Percentiles rank a stretch among this genome's conserved stretches.
phyloP scores from a whole-genome alignment of 2,888 invertebrate genomes.

The Blastobasis adustella region DNA sequence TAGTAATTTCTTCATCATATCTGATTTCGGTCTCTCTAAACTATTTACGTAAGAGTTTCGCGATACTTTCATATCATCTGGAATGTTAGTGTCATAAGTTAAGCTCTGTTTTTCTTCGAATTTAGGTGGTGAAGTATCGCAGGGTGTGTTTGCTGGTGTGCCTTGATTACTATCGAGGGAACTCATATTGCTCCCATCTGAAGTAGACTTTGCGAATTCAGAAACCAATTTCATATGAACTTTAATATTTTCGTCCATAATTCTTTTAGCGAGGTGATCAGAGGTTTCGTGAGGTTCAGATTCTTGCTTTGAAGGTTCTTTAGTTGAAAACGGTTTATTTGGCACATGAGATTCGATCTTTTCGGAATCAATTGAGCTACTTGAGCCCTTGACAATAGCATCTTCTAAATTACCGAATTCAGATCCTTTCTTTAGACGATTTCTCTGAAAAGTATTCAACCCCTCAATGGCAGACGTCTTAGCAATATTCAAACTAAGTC shows the following conservation, averaged over 20 bases:
- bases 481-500: slow-evolving; percentile 68
- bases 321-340: slow-evolving; percentile 28
- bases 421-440: slow-evolving; percentile 81
- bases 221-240: slow-evolving; percentile 65
- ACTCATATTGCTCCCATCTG: slow-evolving; percentile 61
- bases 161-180: slow-evolving; percentile 57
- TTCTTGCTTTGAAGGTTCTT: slow-evolving; percentile 41
- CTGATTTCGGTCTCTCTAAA: slow-evolving; percentile 77
- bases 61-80: slow-evolving; percentile 78
- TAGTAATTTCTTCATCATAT: slow-evolving; percentile 74
- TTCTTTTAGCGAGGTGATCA: slow-evolving; percentile 59
- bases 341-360: slow-evolving; percentile 40
- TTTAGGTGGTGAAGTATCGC: slow-evolving; percentile 39
- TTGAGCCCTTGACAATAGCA: slow-evolving; percentile 77
- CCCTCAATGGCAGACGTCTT: slow-evolving; percentile 77
- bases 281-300: slow-evolving; percentile 54
- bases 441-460: slow-evolving; percentile 79
- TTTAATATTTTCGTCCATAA: slow-evolving; percentile 68
- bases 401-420: slow-evolving; percentile 86
- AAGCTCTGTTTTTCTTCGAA: slow-evolving; percentile 61
- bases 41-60: slow-evolving; percentile 75
- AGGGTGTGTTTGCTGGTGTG: slow-evolving; percentile 23
- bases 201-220: slow-evolving; percentile 66
- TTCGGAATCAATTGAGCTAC: slow-evolving; percentile 62
- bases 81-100: slow-evolving; percentile 75